These are phyloP conservation scores for Cryptops parisi DNA, from an alignment of 2,888 invertebrate species.

Conservation along the genomic window DNA sequence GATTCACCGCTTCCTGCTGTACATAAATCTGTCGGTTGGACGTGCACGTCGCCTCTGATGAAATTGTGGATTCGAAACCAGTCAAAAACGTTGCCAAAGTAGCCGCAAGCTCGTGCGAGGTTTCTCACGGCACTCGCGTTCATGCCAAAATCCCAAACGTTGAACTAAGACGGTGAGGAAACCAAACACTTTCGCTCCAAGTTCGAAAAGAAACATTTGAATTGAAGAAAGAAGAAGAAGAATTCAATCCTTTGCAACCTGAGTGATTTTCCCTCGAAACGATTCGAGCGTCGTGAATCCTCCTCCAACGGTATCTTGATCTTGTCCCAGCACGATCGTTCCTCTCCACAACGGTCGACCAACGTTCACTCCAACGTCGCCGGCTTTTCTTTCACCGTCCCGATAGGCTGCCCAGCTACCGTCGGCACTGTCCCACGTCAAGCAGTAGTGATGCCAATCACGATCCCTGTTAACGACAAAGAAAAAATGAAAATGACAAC, in stretches of 20 bases:
- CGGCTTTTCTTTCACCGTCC: slow-evolving; percentile 39
- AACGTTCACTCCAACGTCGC: slow-evolving; percentile 39
- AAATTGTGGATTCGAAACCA: not conserved
- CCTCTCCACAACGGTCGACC: slow-evolving; percentile 38
- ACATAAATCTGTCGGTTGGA: too few relatives aligned
- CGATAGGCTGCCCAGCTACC: slow-evolving; percentile 47
- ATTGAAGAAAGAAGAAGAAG: not conserved
- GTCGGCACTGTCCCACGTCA: slow-evolving; percentile 7
- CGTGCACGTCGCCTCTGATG: not conserved
- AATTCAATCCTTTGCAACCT: too few relatives aligned
- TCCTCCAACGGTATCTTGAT: slow-evolving; percentile 47
- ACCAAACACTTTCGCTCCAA: too few relatives aligned
- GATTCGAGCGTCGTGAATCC: slow-evolving; percentile 49
- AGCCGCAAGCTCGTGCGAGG: not conserved
- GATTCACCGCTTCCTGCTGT: too few relatives aligned
- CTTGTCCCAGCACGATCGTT: slow-evolving; percentile 49
- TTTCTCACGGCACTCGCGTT: not conserved
- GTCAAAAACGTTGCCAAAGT: slow-evolving; percentile 7
- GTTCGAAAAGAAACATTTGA: too few relatives aligned
- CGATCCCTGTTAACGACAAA: slow-evolving; percentile 39
- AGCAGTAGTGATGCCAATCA: slow-evolving; percentile 47
- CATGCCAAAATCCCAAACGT: slow-evolving; percentile 9
- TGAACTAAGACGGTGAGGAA: slow-evolving; percentile 11
- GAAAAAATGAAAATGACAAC: not conserved
- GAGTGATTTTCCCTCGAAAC: slow-evolving; percentile 45